phyloP scores from a whole-genome alignment of 2,888 invertebrate species.

The Acanthococcus lagerstroemiae region DNA sequence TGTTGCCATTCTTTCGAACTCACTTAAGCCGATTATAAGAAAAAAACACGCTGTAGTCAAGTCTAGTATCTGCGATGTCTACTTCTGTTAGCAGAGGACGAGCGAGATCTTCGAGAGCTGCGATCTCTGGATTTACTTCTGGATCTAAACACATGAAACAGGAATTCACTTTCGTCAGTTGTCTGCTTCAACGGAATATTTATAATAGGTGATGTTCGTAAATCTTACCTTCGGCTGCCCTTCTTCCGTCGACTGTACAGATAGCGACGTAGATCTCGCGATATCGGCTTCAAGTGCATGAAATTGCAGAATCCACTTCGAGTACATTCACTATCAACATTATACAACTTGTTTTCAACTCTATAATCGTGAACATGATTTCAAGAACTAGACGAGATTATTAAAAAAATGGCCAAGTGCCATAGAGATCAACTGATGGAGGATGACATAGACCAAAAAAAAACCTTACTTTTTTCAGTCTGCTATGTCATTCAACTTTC shows the following conservation, averaged over 20 bases:
- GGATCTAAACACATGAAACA: slow-evolving; percentile 45
- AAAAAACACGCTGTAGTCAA: too few relatives aligned
- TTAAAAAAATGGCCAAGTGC: background rate
- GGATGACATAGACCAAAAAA: too few relatives aligned
- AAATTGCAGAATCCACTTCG: slow-evolving; percentile 99
- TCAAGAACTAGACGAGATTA: background rate
- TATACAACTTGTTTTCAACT: too few relatives aligned
- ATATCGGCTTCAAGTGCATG: slow-evolving; percentile 99
- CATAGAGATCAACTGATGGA: too few relatives aligned
- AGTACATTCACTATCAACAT: slow-evolving; percentile 78
- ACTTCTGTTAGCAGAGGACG: slow-evolving; percentile 40
- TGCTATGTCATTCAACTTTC: too few relatives aligned
- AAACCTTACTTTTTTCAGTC: too few relatives aligned
- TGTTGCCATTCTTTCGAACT: too few relatives aligned
- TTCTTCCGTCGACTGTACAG: slow-evolving; percentile 44
- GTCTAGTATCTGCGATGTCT: slow-evolving; percentile 32
- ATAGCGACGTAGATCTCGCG: slow-evolving; percentile 79
- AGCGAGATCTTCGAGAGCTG: slow-evolving; percentile 41
- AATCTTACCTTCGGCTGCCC: slow-evolving; percentile 36
- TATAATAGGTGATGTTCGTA: background rate
- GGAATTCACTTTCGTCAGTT: background rate
- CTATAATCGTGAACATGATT: too few relatives aligned
- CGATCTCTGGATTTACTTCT: slow-evolving; percentile 59
- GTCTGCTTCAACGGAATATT: background rate
- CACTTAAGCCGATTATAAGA: too few relatives aligned